A percentile compares a stretch with the other conserved stretches of the same genome.
Evolutionary conservation across 2,888 invertebrate species (phyloP).

Genomic region (Phlogophora meticulosa): DNA sequence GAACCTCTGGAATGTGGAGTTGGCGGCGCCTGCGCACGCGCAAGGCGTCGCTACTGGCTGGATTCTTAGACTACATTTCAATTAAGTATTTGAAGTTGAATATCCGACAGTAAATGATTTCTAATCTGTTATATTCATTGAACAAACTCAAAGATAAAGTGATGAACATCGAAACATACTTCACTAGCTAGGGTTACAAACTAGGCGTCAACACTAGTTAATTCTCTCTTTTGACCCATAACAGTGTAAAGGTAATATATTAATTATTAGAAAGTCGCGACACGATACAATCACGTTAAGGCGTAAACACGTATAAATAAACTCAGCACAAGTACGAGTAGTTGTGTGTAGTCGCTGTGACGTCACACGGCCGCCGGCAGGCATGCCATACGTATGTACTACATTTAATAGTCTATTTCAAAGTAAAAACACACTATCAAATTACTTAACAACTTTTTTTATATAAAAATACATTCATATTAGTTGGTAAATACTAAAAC

Average conservation of each 20-base stretch:
- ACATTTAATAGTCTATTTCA: conserved; percentile 25
- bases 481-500: conserved; percentile 14
- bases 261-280: conserved; percentile 11
- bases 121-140: neutral
- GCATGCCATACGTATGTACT: conserved; percentile 15
- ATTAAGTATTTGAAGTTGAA: neutral
- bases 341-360: conserved; percentile 59
- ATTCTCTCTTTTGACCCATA: conserved; percentile 57
- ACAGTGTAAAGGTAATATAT: conserved; percentile 39
- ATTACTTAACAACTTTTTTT: conserved; percentile 6
- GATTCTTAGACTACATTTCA: neutral
- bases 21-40: conserved; percentile 11
- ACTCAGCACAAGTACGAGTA: conserved; percentile 38
- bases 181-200: conserved; percentile 42
- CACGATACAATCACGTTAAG: conserved; percentile 34
- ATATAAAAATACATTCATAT: conserved; percentile 48
- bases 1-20: conserved; percentile 61
- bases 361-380: conserved; percentile 43
- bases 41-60: neutral
- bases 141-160: neutral
- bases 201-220: conserved; percentile 39
- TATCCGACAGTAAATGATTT: neutral
- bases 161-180: conserved; percentile 38
- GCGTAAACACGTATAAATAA: conserved; percentile 27
- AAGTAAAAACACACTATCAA: conserved; percentile 10